A percentile compares a stretch with the other conserved stretches of the same genome.
These are phyloP conservation scores for Hippasteria phrygiana DNA, from an alignment of 53 echinoderm and acorn worm species.

Conservation along the genomic window DNA sequence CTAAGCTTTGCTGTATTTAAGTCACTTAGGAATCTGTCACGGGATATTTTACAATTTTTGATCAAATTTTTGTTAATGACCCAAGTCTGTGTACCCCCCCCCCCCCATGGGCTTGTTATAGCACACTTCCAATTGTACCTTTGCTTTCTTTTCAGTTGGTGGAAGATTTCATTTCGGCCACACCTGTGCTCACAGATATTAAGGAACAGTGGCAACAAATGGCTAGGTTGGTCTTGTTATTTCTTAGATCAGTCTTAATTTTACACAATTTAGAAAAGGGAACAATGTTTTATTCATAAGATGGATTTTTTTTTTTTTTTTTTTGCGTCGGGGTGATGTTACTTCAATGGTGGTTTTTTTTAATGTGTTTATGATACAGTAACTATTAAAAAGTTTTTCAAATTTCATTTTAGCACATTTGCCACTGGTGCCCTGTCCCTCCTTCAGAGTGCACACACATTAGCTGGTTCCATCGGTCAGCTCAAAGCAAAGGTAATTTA, in stretches of 20 bases:
- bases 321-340: too few relatives aligned
- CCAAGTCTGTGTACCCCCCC: too few relatives aligned
- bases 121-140: too few relatives aligned
- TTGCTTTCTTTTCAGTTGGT: constrained; percentile 79
- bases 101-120: too few relatives aligned
- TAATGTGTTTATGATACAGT: too few relatives aligned
- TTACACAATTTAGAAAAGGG: neutral
- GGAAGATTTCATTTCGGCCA: constrained; percentile 87
- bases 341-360: too few relatives aligned
- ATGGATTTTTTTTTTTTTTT: too few relatives aligned
- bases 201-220: constrained; percentile 86
- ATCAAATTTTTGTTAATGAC: too few relatives aligned
- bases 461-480: constrained; percentile 76
- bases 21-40: too few relatives aligned
- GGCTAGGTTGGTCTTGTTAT: constrained; percentile 66
- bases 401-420: constrained; percentile 65
- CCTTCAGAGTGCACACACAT: constrained; percentile 80
- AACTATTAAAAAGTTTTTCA: too few relatives aligned
- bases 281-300: neutral
- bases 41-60: too few relatives aligned
- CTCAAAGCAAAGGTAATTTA: constrained; percentile 88
- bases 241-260: neutral
- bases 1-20: too few relatives aligned
- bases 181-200: constrained; percentile 85
- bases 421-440: constrained; percentile 77